Evolutionary conservation across 2,797 vertebrate genomes (phyloP).

Genomic region (Anguilla obscura): DNA sequence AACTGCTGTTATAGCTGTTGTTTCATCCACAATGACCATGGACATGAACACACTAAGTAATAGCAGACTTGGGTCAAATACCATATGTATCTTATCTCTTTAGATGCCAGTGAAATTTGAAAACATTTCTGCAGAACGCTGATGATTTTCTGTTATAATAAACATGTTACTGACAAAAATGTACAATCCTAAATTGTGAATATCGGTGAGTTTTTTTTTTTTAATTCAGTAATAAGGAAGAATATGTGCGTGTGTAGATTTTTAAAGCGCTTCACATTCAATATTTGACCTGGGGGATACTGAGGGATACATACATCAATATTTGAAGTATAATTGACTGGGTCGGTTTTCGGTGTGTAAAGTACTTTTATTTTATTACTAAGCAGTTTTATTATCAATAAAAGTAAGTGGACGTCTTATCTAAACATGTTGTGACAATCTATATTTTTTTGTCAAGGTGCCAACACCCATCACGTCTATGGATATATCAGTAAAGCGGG

Average conservation of each 20-base stretch:
- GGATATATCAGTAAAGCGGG: constrained; percentile 94
- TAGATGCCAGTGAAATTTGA: not conserved
- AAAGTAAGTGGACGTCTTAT: not conserved
- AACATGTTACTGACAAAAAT: no score
- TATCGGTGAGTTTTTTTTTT: no score
- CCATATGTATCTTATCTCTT: not conserved
- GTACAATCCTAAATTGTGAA: no score
- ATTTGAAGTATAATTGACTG: not conserved
- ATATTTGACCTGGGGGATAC: not conserved
- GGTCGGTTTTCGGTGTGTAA: not conserved
- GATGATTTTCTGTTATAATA: not conserved
- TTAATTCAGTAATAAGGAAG: no score
- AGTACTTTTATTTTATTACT: not conserved
- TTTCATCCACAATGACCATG: not conserved
- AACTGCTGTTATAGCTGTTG: not conserved
- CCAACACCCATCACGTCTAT: constrained; percentile 85
- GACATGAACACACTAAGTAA: not conserved
- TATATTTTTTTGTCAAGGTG: constrained; percentile 61
- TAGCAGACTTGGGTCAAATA: not conserved
- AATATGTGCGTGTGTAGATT: no score
- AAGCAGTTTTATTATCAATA: not conserved
- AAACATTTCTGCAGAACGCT: not conserved
- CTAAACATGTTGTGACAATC: not conserved
- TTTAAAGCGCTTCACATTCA: not conserved
- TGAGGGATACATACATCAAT: no score